A percentile compares a stretch with the other conserved stretches of the same genome.
These are phyloP conservation scores for Neuroscelio doddi DNA, from an alignment of 2,888 invertebrate species.

Conservation along the genomic window DNA sequence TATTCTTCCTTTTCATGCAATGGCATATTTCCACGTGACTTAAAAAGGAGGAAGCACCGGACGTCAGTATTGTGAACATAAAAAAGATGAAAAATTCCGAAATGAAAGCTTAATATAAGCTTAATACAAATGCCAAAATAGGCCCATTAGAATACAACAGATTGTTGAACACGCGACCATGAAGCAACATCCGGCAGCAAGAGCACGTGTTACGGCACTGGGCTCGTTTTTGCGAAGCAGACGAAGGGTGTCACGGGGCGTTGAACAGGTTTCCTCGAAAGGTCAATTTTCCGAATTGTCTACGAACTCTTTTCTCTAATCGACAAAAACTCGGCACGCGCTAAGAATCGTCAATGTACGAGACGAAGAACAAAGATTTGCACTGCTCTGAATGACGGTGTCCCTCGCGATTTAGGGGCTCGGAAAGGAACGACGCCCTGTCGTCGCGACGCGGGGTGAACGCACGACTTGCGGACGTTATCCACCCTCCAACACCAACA, in stretches of 20 bases:
- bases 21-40: too few species aligned
- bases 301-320: too few species aligned
- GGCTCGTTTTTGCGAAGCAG: constrained; percentile 21
- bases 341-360: too few species aligned
- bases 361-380: not conserved
- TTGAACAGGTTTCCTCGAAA: not conserved
- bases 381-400: not conserved
- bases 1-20: too few species aligned
- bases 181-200: constrained; percentile 28
- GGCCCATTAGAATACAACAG: too few species aligned
- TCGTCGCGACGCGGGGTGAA: constrained; percentile 70
- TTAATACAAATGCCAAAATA: too few species aligned
- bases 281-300: too few species aligned
- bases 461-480: constrained; percentile 69
- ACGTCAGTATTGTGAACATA: too few species aligned
- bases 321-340: too few species aligned
- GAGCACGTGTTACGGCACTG: constrained; percentile 54
- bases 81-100: too few species aligned
- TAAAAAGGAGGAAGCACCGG: too few species aligned
- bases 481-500: constrained; percentile 51
- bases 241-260: constrained; percentile 10
- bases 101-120: too few species aligned
- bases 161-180: constrained; percentile 38
- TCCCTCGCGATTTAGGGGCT: constrained; percentile 17
- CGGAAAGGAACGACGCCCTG: constrained; percentile 65